Conservation (phyloP, 2,797 vertebrate species). For the Microhierax caerulescens region DNA sequence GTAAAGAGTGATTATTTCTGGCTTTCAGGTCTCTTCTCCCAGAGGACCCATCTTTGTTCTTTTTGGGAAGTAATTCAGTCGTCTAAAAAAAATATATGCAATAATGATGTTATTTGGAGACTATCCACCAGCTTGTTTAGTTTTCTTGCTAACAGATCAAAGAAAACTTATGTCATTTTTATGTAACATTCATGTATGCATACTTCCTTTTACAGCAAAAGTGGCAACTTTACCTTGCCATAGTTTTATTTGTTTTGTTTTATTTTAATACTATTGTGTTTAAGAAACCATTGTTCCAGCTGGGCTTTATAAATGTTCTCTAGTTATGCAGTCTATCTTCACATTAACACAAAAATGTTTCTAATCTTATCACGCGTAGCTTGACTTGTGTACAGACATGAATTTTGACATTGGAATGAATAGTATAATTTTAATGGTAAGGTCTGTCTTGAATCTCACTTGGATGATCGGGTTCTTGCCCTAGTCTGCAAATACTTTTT, state of each 20-base stretch:
- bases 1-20: slow-evolving; percentile 11
- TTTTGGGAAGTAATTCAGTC: slow-evolving; percentile 1
- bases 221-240: neutral
- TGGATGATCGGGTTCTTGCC: neutral
- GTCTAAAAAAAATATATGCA: neutral
- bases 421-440: neutral
- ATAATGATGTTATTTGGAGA: slow-evolving; percentile 16
- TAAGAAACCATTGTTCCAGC: neutral
- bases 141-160: slow-evolving; percentile 30
- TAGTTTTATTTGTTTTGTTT: neutral
- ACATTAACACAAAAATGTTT: neutral
- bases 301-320: neutral
- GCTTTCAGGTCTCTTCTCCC: neutral
- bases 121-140: slow-evolving; percentile 12
- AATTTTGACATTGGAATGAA: neutral
- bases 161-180: slow-evolving; percentile 10
- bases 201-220: slow-evolving; percentile 38
- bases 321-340: neutral
- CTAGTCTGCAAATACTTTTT: neutral
- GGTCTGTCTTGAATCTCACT: neutral
- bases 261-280: slow-evolving; percentile 4
- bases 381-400: neutral
- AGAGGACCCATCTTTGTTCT: slow-evolving; percentile 10
- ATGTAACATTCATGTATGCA: slow-evolving; percentile 14
- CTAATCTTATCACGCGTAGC: neutral